These are phyloP conservation scores for Drosophila ficusphila DNA, from an alignment of 1,140 invertebrate species.

Conservation along the genomic window DNA sequence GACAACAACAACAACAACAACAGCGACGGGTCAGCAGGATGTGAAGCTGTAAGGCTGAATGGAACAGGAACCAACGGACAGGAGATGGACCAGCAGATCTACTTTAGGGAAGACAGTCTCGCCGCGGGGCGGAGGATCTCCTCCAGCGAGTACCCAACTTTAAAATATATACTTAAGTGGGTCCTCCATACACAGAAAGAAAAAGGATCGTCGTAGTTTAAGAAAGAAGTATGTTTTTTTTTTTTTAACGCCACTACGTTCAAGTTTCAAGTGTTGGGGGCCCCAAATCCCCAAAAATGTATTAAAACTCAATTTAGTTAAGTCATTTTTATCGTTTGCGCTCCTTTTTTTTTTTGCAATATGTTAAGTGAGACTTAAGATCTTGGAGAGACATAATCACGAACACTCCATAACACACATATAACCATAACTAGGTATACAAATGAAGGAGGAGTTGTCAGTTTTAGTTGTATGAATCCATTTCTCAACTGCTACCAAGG, in stretches of 20 bases:
- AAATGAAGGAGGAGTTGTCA: conserved; percentile 5
- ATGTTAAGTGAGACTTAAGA: conserved; percentile 18
- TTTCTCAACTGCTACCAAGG: neutral
- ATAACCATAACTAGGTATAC: conserved; percentile 10
- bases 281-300: conserved; percentile 18
- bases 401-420: conserved; percentile 33
- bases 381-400: conserved; percentile 25
- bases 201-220: no score
- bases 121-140: neutral
- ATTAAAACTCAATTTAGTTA: conserved; percentile 46
- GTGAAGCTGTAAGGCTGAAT: conserved; percentile 69
- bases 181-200: neutral
- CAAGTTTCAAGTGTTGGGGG: neutral
- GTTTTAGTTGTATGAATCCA: conserved; percentile 3
- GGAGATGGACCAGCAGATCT: conserved; percentile 14
- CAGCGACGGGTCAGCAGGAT: conserved; percentile 33
- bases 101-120: conserved; percentile 16
- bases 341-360: conserved; percentile 14
- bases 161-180: conserved; percentile 10
- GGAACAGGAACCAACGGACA: conserved; percentile 19
- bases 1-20: neutral
- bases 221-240: no score
- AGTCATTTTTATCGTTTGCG: conserved; percentile 15
- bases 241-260: no score
- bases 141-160: conserved; percentile 4